Evolutionary conservation across 2,888 invertebrate genomes (phyloP).

Genomic region (Tetranychus truncatus): DNA sequence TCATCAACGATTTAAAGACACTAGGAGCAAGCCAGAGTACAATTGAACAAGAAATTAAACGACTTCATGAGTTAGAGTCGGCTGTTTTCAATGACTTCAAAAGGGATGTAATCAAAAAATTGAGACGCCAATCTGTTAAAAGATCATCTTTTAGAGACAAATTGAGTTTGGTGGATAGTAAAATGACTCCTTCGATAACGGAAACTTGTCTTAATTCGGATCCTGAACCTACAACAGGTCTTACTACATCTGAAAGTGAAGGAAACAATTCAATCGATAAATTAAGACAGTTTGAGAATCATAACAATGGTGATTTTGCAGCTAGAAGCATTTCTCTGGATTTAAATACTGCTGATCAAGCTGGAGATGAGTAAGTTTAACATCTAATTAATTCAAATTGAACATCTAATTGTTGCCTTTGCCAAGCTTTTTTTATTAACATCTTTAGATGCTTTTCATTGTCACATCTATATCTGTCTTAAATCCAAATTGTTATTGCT

Average conservation of each 20-base stretch:
- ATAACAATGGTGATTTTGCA: background rate
- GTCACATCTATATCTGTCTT: too few species aligned
- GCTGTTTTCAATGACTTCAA: slow-evolving; percentile 83
- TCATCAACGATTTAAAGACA: slow-evolving; percentile 67
- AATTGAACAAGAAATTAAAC: slow-evolving; percentile 74
- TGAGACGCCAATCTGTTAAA: slow-evolving; percentile 57
- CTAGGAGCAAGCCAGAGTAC: slow-evolving; percentile 66
- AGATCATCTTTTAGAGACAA: slow-evolving; percentile 26
- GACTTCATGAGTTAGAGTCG: slow-evolving; percentile 77
- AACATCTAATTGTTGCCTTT: background rate
- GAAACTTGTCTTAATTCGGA: background rate
- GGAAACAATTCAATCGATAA: background rate
- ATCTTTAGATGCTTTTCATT: background rate
- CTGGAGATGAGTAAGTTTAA: background rate
- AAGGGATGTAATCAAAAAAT: slow-evolving; percentile 77
- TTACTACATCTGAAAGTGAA: background rate
- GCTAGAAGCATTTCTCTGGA: background rate
- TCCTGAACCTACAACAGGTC: background rate
- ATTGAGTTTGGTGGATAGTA: background rate
- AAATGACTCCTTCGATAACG: background rate
- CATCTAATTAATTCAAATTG: background rate
- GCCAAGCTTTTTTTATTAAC: background rate
- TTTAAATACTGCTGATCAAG: background rate
- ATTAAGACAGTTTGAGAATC: background rate
- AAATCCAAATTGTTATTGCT: background rate